Conservation (phyloP, 2,797 vertebrate genomes). For the Margarornis squamiger region DNA sequence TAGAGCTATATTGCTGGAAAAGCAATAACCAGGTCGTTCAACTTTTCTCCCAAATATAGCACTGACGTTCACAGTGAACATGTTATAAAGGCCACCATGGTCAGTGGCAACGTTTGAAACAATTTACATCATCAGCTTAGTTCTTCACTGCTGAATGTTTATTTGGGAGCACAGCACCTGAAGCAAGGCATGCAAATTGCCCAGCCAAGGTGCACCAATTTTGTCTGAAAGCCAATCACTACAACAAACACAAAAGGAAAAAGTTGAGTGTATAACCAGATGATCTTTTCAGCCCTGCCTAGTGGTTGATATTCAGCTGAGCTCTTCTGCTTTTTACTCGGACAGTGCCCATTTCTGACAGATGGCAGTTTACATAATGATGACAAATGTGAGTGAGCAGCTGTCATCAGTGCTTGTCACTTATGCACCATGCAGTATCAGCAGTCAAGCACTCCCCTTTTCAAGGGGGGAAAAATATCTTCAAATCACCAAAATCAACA, state of each 20-base stretch:
- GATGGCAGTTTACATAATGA: constrained; percentile 53
- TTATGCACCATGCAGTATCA: neutral
- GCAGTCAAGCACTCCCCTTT: constrained; percentile 7
- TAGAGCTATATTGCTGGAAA: neutral
- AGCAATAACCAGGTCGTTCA: neutral
- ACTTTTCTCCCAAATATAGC: neutral
- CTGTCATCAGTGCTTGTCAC: constrained; percentile 39
- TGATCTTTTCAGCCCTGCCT: neutral
- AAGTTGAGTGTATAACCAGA: neutral
- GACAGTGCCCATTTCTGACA: constrained; percentile 21
- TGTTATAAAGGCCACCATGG: neutral
- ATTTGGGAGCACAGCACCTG: neutral
- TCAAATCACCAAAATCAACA: constrained; percentile 6
- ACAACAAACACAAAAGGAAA: neutral
- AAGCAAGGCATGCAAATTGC: neutral
- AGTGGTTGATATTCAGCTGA: neutral
- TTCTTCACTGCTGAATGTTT: neutral
- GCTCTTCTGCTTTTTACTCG: neutral
- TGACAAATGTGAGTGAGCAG: constrained; percentile 60
- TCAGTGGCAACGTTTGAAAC: neutral
- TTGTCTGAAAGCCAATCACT: neutral
- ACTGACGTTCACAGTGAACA: neutral
- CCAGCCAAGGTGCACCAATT: neutral
- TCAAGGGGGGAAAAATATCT: neutral
- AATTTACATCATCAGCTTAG: neutral